Percentiles rank a stretch among this genome's conserved stretches.
These are phyloP conservation scores for Dromaius novaehollandiae DNA, from an alignment of 2,113 vertebrate genomes.

Conservation along the genomic window DNA sequence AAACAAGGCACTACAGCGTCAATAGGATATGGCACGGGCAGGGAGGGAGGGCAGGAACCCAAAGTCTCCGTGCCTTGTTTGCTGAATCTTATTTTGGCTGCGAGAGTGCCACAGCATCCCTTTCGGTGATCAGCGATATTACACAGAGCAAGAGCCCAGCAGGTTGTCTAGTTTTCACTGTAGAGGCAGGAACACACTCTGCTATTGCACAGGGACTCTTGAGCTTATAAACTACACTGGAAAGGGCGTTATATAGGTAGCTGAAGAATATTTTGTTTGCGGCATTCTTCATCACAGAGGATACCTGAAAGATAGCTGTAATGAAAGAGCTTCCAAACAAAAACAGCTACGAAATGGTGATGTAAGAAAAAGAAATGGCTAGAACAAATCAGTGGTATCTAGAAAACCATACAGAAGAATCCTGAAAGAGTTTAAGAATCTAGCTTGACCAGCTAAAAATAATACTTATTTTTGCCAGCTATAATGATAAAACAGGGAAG, in stretches of 20 bases:
- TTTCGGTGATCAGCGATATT: neutral
- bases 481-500: neutral
- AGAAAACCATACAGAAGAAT: neutral
- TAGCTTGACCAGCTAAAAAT: neutral
- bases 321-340: neutral
- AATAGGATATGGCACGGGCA: neutral
- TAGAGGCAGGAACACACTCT: neutral
- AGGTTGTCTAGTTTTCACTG: neutral
- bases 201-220: neutral
- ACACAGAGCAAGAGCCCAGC: neutral
- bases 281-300: neutral
- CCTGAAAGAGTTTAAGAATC: neutral
- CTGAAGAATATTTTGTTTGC: neutral
- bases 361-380: neutral
- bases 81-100: neutral
- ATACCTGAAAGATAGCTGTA: neutral
- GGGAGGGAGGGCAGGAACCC: neutral
- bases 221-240: neutral
- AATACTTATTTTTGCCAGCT: neutral
- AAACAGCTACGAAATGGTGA: neutral
- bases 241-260: neutral
- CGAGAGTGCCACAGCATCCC: neutral
- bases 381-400: neutral
- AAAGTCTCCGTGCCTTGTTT: neutral
- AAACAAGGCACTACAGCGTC: accelerated